Evolutionary conservation across 2,888 invertebrate genomes (phyloP), one percentile per base, ranked within the genome.

Genomic region (Caenorhabditis auriculariae): DNA sequence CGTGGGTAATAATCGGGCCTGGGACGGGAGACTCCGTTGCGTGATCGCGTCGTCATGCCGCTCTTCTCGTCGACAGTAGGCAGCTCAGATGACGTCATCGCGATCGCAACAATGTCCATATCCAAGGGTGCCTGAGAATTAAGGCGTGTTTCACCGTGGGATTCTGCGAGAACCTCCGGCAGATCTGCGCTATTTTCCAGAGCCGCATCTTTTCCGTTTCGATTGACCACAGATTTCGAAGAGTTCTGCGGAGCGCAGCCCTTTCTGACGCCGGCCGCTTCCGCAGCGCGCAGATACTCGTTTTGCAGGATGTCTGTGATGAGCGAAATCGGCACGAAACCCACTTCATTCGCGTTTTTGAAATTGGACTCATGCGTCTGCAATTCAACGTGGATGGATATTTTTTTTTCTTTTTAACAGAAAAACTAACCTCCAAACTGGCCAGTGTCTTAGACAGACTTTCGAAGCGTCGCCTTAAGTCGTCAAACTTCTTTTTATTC

Each of bases 321-420:
- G 3, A 78, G 54, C 1, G 48, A 29, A 15, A 68, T 60, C 12
- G 78, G 78, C 15, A 78, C 26, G 38, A 78, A 76, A 4, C 67
- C 76, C 12, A 76, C 35, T 9, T 71, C 62, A 12, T 50, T 53
- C n/a, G 71, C 60, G 1, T 56, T 32, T 24, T 69, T 56, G 37
- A 50, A 64, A 28, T 63, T 61, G 9, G 50, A 60, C 3, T 58
- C 52, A 37, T 64, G 56, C 12, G 61, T 61, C 49, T 62, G 43
- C 35, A 54, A 29, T 17, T 23, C 23, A 32, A n/a, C 32, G 5
- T 28, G 7, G n/a, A n/a, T n/a, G n/a, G 3, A 5, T 28, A 45
- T 47, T 17, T 29, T 32, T 6, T 19, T 21, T 4, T 28, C 27
- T 7, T 42, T 45, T 4, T 4, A 29, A n/a, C 3, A 7, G 7